Percentiles rank a stretch among this genome's conserved stretches.
Conservation (phyloP, 2,797 vertebrate genomes). For the Cossypha niveicapilla region DNA sequence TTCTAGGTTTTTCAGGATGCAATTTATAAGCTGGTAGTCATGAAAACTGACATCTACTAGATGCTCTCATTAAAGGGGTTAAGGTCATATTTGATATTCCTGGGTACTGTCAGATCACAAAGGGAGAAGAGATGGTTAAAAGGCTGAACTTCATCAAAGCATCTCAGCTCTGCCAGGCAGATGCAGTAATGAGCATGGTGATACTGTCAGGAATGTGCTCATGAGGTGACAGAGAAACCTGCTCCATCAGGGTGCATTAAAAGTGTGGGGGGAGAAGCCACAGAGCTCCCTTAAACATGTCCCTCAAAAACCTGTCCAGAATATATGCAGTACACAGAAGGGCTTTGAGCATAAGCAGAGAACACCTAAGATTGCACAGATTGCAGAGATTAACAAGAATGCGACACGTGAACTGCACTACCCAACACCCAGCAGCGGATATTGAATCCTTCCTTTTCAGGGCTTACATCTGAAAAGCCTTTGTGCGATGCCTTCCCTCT, state of each 20-base stretch:
- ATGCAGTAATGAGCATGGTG: not conserved
- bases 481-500: not conserved
- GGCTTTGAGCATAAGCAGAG: not conserved
- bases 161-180: not conserved
- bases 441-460: conserved; percentile 43
- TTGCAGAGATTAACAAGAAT: not conserved
- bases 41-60: conserved; percentile 26
- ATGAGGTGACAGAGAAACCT: not conserved
- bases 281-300: not conserved
- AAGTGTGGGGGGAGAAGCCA: not conserved
- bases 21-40: not conserved
- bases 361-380: not conserved
- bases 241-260: not conserved
- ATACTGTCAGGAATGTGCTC: not conserved
- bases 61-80: conserved; percentile 55
- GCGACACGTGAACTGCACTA: not conserved
- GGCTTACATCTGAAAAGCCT: conserved; percentile 8
- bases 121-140: conserved; percentile 26
- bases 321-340: not conserved
- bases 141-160: conserved; percentile 45
- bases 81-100: conserved; percentile 56
- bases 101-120: conserved; percentile 39
- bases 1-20: not conserved
- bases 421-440: conserved; percentile 30
- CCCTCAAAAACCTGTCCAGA: not conserved